Evolutionary conservation across 37 sponge, comb jelly and placozoan species (phyloP).

Genomic region (Chondrosia reniformis): DNA sequence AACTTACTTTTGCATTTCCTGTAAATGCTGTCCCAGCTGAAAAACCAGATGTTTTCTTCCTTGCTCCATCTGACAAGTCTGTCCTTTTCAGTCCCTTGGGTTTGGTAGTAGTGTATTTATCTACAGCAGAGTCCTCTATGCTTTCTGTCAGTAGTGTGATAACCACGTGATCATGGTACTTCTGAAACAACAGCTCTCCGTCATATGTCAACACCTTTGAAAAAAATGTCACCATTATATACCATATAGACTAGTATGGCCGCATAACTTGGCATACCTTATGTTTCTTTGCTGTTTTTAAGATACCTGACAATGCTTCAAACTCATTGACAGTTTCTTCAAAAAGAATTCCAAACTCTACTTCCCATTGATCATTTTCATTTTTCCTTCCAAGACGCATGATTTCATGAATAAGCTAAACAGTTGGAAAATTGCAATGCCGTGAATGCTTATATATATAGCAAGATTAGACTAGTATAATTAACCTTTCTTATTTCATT

Average conservation of each 20-base stretch:
- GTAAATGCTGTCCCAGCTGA: conserved; percentile 10
- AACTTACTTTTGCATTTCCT: conserved; percentile 5
- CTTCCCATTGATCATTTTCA: conserved; percentile 15
- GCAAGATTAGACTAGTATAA: neutral
- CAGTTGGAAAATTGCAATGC: neutral
- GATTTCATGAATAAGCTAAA: conserved; percentile 44
- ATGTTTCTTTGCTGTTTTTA: conserved; percentile 64
- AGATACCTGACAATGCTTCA: conserved; percentile 59
- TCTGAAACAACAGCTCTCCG: conserved; percentile 56
- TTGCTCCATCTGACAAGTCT: neutral
- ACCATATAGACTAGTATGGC: neutral
- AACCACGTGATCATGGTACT: conserved; percentile 23
- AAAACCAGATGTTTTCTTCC: conserved; percentile 30
- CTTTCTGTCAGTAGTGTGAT: conserved; percentile 42
- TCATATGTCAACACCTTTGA: conserved; percentile 29
- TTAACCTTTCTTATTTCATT: conserved; percentile 44
- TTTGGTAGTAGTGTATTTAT: conserved; percentile 39
- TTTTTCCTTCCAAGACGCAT: conserved; percentile 1
- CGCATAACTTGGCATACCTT: neutral
- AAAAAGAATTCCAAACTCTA: conserved; percentile 52
- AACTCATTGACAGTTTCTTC: conserved; percentile 38
- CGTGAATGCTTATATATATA: neutral
- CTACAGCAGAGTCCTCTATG: conserved; percentile 32
- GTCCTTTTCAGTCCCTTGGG: conserved; percentile 34
- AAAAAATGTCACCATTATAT: neutral